Percentiles rank a stretch among this genome's conserved stretches.
These are phyloP conservation scores for Uloborus plumipes DNA, from an alignment of 2,888 invertebrate genomes.

Conservation along the genomic window DNA sequence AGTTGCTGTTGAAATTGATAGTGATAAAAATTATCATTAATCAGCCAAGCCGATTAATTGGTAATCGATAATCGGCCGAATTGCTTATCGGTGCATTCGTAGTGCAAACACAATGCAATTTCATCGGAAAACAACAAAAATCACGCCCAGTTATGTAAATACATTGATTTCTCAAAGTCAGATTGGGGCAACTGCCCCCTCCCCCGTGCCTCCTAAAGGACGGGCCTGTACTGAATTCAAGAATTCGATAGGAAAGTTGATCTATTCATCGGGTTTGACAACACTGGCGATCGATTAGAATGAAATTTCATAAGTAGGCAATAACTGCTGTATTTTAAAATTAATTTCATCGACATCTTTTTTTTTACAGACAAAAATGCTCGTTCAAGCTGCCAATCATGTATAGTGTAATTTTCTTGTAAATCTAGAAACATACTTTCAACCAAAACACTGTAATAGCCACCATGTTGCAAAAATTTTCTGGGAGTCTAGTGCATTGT, in stretches of 20 bases:
- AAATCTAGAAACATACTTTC: constrained; percentile 39
- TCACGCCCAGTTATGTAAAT: too few relatives aligned
- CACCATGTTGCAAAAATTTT: constrained; percentile 6
- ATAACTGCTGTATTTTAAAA: constrained; percentile 37
- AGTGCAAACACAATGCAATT: too few relatives aligned
- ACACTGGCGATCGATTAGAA: constrained; percentile 64
- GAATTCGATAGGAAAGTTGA: constrained; percentile 65
- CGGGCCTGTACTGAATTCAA: too few relatives aligned
- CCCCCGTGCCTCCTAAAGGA: too few relatives aligned
- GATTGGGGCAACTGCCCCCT: too few relatives aligned
- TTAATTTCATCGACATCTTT: constrained; percentile 60
- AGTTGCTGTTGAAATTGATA: too few relatives aligned
- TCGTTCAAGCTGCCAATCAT: constrained; percentile 43
- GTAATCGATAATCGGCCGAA: too few relatives aligned
- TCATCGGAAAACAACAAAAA: too few relatives aligned
- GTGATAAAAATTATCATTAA: too few relatives aligned
- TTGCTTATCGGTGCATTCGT: too few relatives aligned
- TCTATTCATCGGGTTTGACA: constrained; percentile 59
- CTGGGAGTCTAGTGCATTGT: constrained; percentile 4
- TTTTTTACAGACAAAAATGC: constrained; percentile 65
- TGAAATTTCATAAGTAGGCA: constrained; percentile 27
- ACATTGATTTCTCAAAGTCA: too few relatives aligned
- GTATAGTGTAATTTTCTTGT: constrained; percentile 22
- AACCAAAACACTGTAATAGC: constrained; percentile 15
- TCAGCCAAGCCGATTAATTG: too few relatives aligned